These are phyloP conservation scores for Phasia obesa DNA, from an alignment of 2,888 invertebrate genomes.

Conservation along the genomic window DNA sequence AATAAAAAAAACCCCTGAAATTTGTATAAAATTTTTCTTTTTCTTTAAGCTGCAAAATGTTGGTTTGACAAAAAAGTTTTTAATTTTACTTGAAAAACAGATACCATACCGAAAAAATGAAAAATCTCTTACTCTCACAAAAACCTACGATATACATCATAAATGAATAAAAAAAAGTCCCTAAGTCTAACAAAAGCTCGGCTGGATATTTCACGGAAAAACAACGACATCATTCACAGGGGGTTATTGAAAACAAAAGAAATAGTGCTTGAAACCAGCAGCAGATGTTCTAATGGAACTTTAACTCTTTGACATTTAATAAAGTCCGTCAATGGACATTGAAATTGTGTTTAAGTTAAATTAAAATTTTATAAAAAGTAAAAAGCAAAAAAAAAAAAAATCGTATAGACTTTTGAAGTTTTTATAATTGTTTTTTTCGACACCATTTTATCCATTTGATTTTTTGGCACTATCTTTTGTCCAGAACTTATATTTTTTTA, in stretches of 20 bases:
- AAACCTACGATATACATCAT: background rate
- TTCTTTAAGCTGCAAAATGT: conserved; percentile 46
- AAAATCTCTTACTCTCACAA: background rate
- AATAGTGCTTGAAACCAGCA: conserved; percentile 34
- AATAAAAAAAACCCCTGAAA: conserved; percentile 40
- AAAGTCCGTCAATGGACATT: conserved; percentile 59
- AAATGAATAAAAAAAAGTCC: conserved; percentile 41
- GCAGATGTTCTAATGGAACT: conserved; percentile 60
- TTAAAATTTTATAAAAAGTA: conserved; percentile 43
- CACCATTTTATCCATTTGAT: no score
- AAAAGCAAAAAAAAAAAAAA: background rate
- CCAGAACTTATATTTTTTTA: no score
- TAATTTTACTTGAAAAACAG: conserved; percentile 64
- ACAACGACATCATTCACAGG: background rate
- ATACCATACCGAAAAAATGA: conserved; percentile 21
- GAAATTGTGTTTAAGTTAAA: conserved; percentile 52
- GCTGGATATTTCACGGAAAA: background rate
- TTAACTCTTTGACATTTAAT: conserved; percentile 68
- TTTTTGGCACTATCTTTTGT: no score
- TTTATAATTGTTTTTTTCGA: no score
- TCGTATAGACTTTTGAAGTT: no score
- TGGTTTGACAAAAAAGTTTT: conserved; percentile 68
- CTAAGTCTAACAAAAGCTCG: conserved; percentile 34
- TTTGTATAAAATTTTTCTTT: conserved; percentile 37
- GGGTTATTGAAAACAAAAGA: no score